Evolutionary conservation across 2,888 invertebrate genomes (phyloP).

Genomic region (Listrodromus nycthemerus): DNA sequence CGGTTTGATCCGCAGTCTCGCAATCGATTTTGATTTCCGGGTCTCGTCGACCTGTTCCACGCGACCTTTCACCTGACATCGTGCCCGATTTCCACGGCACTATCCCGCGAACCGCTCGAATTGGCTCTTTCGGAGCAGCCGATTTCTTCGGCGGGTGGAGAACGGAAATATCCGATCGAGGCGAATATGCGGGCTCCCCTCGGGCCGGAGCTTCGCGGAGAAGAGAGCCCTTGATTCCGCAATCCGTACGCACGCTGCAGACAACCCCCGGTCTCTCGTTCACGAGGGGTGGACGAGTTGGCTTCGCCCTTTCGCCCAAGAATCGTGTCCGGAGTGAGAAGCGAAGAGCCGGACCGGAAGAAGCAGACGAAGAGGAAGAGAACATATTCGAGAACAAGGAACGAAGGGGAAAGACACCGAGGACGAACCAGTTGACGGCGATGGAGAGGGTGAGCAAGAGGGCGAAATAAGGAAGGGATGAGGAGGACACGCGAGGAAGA

Average conservation of each 20-base stretch:
- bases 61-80: conserved; percentile 56
- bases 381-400: conserved; percentile 51
- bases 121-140: conserved; percentile 61
- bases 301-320: conserved; percentile 55
- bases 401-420: conserved; percentile 64
- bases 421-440: conserved; percentile 72
- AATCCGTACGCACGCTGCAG: conserved; percentile 72
- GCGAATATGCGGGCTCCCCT: conserved; percentile 23
- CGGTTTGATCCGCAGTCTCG: neutral
- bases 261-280: conserved; percentile 15
- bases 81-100: conserved; percentile 58
- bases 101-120: conserved; percentile 57
- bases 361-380: conserved; percentile 7
- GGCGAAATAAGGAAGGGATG: conserved; percentile 59
- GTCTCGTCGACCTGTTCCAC: conserved; percentile 40
- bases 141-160: conserved; percentile 51
- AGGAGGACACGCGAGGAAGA: conserved; percentile 67
- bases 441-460: conserved; percentile 58
- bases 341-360: neutral
- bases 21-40: conserved; percentile 64
- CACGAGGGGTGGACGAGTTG: neutral
- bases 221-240: conserved; percentile 81
- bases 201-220: conserved; percentile 11
- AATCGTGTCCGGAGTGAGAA: conserved; percentile 51
- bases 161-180: neutral